Evolutionary conservation across 1,140 invertebrate species (phyloP), one percentile per base, ranked within the genome.

Genomic region (Nasonia longicornis): DNA sequence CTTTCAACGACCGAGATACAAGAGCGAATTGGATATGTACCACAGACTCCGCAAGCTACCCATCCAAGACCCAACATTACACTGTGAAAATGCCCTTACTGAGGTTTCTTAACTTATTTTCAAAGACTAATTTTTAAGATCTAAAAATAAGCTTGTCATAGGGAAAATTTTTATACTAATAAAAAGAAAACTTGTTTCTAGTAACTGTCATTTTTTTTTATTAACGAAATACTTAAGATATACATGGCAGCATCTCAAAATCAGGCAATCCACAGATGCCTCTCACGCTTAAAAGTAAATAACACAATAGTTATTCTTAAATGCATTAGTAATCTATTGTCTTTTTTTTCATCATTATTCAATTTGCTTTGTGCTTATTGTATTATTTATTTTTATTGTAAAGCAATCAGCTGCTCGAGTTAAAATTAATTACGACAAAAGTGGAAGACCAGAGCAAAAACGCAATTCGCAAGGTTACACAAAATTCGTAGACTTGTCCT

Each of bases 11-110:
- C 87, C 79, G 93, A 94, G 88, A 92, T 94, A 63, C 94, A 94
- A 80, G 93, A 93, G 77, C 90, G 95, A 83, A 94, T 95, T 84
- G 95, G 95, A 71, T 95, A 94, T 80, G 87, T 90, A 10, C 90
- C 89, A 7, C 90, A 90, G 77, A 88, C 86, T 69, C 85, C 86
- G 31, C 86, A 87, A 71, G 8, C 73, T 64, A 77, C 85, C 1
- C 88, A 86, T 74, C 85, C 87, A n/a, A 86, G 88, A 66, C 82
- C 88, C n/a, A 88, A 87, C 64, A 88, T 89, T 75, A 87, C 86
- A 38, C 45, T 80, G 20, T 79, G 45, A 79, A 48, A 79, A 69
- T 75, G 4, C 3, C 20, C 38, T n/a, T 38, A 70, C 26, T 20
- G 38, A 35, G 26, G 31, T 70, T 70, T 70, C 31, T 70, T 29